These are phyloP conservation scores for Drosophila helvetica DNA, from an alignment of 2,888 invertebrate genomes.

Conservation along the genomic window DNA sequence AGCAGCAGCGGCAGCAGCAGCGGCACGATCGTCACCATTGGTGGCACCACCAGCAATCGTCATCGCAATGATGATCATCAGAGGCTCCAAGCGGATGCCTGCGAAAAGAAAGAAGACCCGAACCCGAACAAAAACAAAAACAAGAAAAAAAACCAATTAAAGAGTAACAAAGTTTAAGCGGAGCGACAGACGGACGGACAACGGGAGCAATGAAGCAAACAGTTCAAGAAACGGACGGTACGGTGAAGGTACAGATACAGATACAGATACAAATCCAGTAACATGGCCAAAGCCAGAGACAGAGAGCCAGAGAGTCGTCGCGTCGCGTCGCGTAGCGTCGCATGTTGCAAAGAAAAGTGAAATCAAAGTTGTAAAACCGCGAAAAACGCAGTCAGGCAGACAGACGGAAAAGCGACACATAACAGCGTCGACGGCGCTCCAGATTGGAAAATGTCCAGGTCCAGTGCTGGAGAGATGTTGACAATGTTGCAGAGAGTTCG, in stretches of 20 bases:
- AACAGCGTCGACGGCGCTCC: conserved; percentile 57
- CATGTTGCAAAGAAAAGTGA: conserved; percentile 80
- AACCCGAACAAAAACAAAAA: conserved; percentile 51
- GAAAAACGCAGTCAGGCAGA: conserved; percentile 76
- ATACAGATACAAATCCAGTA: conserved; percentile 27
- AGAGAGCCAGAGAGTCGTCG: conserved; percentile 33
- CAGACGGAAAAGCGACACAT: conserved; percentile 68
- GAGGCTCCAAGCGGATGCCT: conserved; percentile 60
- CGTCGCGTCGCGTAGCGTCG: conserved; percentile 45
- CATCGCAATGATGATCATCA: conserved; percentile 18
- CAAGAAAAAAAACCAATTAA: conserved; percentile 73
- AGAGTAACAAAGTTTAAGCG: conserved; percentile 77
- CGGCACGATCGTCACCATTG: conserved; percentile 4
- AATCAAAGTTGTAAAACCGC: conserved; percentile 80
- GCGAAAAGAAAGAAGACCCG: conserved; percentile 47
- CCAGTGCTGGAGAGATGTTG: conserved; percentile 37
- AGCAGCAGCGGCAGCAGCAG: conserved; percentile 3
- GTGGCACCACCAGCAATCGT: conserved; percentile 7
- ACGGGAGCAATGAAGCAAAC: conserved; percentile 51
- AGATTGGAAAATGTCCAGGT: conserved; percentile 47
- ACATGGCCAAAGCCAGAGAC: conserved; percentile 37
- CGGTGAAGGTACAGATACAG: conserved; percentile 74
- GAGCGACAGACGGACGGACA: conserved; percentile 65
- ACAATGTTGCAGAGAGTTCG: conserved; percentile 37
- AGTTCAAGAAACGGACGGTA: conserved; percentile 74